Percentiles rank a stretch among this genome's conserved stretches.
Evolutionary conservation across 1,140 invertebrate genomes (phyloP).

Genomic region (Microplitis mediator): DNA sequence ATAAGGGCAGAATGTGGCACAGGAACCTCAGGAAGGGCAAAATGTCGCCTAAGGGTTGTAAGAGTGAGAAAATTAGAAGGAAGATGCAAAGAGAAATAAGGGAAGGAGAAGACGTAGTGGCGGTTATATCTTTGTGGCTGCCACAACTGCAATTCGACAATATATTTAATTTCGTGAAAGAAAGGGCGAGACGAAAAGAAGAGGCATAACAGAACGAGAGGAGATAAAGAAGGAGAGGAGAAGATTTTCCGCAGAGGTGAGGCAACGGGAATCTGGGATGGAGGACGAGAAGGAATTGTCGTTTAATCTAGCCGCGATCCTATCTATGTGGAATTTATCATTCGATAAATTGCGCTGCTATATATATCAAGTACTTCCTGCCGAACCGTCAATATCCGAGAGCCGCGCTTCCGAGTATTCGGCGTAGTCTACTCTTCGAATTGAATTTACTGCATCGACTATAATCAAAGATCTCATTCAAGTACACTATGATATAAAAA

Average conservation of each 20-base stretch:
- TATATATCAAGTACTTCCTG: slow-evolving; percentile 50
- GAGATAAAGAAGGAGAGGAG: slow-evolving; percentile 28
- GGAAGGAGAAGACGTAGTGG: slow-evolving; percentile 20
- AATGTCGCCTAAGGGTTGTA: slow-evolving; percentile 15
- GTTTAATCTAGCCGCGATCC: slow-evolving; percentile 63
- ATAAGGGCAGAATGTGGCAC: slow-evolving; percentile 46
- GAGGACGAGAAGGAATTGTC: slow-evolving; percentile 50
- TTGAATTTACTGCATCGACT: slow-evolving; percentile 15
- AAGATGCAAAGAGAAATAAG: slow-evolving; percentile 25
- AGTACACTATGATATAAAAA: background rate
- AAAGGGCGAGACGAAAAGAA: slow-evolving; percentile 20
- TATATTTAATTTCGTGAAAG: slow-evolving; percentile 59
- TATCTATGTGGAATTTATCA: slow-evolving; percentile 62
- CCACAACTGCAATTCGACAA: slow-evolving; percentile 56
- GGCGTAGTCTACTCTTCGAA: slow-evolving; percentile 11
- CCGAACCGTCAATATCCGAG: slow-evolving; percentile 35
- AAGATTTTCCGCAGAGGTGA: slow-evolving; percentile 22
- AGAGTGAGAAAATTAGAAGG: slow-evolving; percentile 1
- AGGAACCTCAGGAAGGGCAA: slow-evolving; percentile 22
- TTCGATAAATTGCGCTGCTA: slow-evolving; percentile 60
- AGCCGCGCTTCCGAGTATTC: slow-evolving; percentile 29
- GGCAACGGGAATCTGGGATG: slow-evolving; percentile 24
- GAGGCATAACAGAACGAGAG: slow-evolving; percentile 10
- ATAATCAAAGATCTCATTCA: slow-evolving; percentile 11
- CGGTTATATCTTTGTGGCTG: slow-evolving; percentile 42